Evolutionary conservation across 1,140 invertebrate genomes (phyloP), one percentile per base, ranked within the genome.

Genomic region (Plutomurus gul): DNA sequence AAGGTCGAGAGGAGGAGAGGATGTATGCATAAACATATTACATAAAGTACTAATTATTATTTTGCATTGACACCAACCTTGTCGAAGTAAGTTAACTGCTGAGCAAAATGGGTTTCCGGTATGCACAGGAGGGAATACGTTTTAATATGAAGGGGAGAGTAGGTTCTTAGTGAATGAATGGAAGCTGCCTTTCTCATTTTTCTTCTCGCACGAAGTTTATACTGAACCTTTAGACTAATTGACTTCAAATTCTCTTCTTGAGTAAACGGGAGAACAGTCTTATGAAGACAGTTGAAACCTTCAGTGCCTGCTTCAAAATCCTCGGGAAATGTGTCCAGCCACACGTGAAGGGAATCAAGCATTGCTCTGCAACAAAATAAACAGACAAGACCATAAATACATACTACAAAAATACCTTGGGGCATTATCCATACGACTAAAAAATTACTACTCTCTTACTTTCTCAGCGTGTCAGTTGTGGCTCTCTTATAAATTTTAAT

Each of bases 71-170:
- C 39, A 72, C 88, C 88, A 88, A 94, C 92, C 85, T 96, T 94
- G 88, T 99, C 98, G 92, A 97, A 97, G 81, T 93, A 92, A 10
- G 97, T 99, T 76, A 99, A 89, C 88, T 99, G 97, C 86, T 98
- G 95, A 77, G 98, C 98, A 88, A 99, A 97, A 85, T 95, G 93
- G 25, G 93, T 90, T 81, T 94, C 93, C 33, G 94, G 92, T 75
- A 98, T 84, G n/a, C 76, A 49, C 39, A 76, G 51, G 4, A 84
- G 25, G 20, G 81, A 77, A 30, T 84, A 84, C 4, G 76, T 82
- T 76, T 82, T 81, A n/a, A 84, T 84, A 56, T 79, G 72, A 22
- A 78, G 51, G 16, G 83, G 81, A 60, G 79, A 79, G 43, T 78
- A 77, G 8, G 93, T 85, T 95, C 92, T 10, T 93, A 92, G 85